Evolutionary conservation across 1,140 invertebrate genomes (phyloP), one percentile per base, ranked within the genome.

Genomic region (Pogonognathellus flavescens): DNA sequence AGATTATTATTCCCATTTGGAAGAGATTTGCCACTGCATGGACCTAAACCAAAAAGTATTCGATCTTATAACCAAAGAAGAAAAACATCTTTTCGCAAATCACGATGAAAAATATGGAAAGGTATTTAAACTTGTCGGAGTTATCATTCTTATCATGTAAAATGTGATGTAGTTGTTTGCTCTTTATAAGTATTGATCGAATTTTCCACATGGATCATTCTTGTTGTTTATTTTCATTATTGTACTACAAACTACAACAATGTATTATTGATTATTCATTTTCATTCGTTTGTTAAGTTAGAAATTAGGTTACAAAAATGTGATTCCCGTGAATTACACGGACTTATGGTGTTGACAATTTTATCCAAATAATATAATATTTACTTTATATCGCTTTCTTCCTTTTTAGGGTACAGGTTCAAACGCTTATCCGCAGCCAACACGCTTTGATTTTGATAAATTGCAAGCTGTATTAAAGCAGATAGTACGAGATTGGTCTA

Each of bases 401-500:
- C n/a, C n/a, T 41, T 41, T 41, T 41, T 6, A 41, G 31, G 31
- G 31, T 41, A 3, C 31, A 41, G 31, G 20, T 84, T 0, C 14
- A 20, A 13, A 49, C 1, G 59, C 18, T 14, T 59, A 59, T 57
- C 55, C 81, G 16, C 41, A 25, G 14, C 90, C 90, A 6, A 89
- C 87, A 82, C 72, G 82, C 16, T 86, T 91, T 85, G 95, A 95
- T 90, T 93, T 95, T 89, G 95, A 96, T 88, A 96, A 97, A 91
- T 96, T 98, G 5, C 95, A 97, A 90, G 95, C 96, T 41, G 97
- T 97, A 6, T 92, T 99, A 85, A 98, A 98, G 90, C 97, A 99
- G 90, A 94, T 99, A 89, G 96, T 97, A 7, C 92, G 98, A 25
- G 98, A 99, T 91, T 99, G 98, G 98, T 97, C 96, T 89, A 90